Percentiles rank a stretch among this genome's conserved stretches.
Evolutionary conservation across 2,888 invertebrate species (phyloP).

Genomic region (Xiphydria camelus): DNA sequence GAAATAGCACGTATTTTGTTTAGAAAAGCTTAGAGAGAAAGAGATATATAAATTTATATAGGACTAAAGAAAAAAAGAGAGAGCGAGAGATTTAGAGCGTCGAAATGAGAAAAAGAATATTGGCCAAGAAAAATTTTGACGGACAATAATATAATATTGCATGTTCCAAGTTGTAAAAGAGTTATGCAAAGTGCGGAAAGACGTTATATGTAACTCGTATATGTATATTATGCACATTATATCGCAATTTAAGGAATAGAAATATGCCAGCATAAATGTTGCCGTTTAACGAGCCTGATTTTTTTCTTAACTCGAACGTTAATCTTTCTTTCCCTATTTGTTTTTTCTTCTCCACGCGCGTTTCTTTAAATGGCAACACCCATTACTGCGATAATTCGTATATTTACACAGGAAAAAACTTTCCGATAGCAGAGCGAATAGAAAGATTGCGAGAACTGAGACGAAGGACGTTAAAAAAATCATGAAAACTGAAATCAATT

Average conservation of each 20-base stretch:
- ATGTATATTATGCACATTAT: conserved; percentile 22
- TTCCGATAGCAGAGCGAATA: conserved; percentile 38
- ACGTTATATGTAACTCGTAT: neutral
- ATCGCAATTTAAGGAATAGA: conserved; percentile 18
- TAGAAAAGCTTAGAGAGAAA: conserved; percentile 19
- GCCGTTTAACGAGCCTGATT: conserved; percentile 30
- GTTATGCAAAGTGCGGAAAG: neutral
- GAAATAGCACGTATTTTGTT: too few relatives aligned
- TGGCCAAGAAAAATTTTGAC: conserved; percentile 17
- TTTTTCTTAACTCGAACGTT: neutral
- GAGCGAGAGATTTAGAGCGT: too few relatives aligned
- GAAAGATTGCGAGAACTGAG: conserved; percentile 35
- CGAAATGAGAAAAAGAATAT: conserved; percentile 10
- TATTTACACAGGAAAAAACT: conserved; percentile 28
- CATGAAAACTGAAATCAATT: conserved; percentile 33
- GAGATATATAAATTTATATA: conserved; percentile 22
- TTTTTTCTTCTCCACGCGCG: neutral
- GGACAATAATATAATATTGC: conserved; percentile 1
- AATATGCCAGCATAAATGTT: conserved; percentile 31
- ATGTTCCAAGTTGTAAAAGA: neutral
- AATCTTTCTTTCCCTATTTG: conserved; percentile 8
- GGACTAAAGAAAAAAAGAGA: conserved; percentile 24
- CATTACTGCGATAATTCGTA: conserved; percentile 25
- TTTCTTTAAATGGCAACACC: conserved; percentile 31
- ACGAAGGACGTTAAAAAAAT: conserved; percentile 24